These are phyloP conservation scores for Scaptomyza reducta DNA, from an alignment of 2,888 invertebrate species.

Conservation along the genomic window DNA sequence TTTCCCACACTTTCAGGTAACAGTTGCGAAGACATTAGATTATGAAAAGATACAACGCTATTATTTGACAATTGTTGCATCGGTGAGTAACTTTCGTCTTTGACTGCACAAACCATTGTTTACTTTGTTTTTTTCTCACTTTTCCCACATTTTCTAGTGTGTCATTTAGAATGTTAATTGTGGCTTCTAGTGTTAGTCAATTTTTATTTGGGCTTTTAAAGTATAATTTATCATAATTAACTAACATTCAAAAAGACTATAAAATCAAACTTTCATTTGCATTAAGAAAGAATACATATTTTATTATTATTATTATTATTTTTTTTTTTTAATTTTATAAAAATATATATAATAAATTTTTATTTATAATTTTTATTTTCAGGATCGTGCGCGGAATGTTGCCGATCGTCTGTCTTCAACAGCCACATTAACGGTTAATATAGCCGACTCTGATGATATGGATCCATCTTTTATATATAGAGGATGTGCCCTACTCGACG, in stretches of 20 bases:
- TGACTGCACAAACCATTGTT: not conserved
- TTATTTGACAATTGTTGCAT: conserved; percentile 94
- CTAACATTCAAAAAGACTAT: too few species aligned
- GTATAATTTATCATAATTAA: too few species aligned
- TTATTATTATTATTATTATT: too few species aligned
- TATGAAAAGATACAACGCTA: conserved; percentile 94
- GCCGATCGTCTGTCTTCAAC: conserved; percentile 92
- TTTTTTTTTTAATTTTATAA: too few species aligned
- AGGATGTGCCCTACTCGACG: conserved; percentile 92
- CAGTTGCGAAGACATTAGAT: conserved; percentile 93
- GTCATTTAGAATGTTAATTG: not conserved
- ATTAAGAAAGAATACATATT: too few species aligned
- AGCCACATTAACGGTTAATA: conserved; percentile 92
- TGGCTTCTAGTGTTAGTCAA: not conserved
- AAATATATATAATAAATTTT: too few species aligned
- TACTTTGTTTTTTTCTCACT: not conserved
- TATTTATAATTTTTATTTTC: conserved; percentile 40
- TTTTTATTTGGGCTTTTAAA: not conserved
- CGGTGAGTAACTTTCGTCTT: conserved; percentile 87
- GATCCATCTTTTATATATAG: conserved; percentile 96
- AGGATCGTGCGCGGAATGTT: conserved; percentile 94
- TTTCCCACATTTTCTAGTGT: not conserved
- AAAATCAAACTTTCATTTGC: too few species aligned
- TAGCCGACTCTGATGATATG: conserved; percentile 95
- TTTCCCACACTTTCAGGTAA: conserved; percentile 85